Conservation (phyloP, 2,797 vertebrate genomes). For the Lacerta bilineata region DNA sequence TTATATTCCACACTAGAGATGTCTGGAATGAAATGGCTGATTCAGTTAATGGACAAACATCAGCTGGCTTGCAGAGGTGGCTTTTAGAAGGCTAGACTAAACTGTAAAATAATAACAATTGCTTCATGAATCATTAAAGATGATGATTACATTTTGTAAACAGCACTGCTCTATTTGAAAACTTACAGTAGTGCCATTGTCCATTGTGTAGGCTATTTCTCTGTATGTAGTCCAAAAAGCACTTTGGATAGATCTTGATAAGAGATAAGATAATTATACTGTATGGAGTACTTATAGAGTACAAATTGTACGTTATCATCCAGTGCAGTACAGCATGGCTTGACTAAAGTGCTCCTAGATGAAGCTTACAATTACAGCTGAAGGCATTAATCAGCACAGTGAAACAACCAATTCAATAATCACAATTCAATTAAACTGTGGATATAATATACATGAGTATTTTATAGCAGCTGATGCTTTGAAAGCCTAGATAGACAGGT, state of each 20-base stretch:
- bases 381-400: constrained; percentile 18
- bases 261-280: constrained; percentile 3
- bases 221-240: not conserved
- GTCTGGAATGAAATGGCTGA: constrained; percentile 16
- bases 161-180: constrained; percentile 37
- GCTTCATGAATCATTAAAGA: constrained; percentile 65
- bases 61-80: constrained; percentile 23
- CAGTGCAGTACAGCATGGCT: not conserved
- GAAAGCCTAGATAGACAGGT: not conserved
- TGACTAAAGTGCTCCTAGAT: constrained; percentile 19
- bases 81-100: constrained; percentile 53
- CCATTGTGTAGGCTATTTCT: not conserved
- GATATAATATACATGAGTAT: not conserved
- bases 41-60: constrained; percentile 30
- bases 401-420: constrained; percentile 29
- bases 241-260: constrained; percentile 12
- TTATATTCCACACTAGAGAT: not conserved
- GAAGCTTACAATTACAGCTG: constrained; percentile 8
- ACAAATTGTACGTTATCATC: not conserved
- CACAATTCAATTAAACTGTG: constrained; percentile 12
- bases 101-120: constrained; percentile 47
- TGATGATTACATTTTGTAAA: constrained; percentile 19
- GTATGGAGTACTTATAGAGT: not conserved
- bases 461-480: not conserved
- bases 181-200: constrained; percentile 7